Evolutionary conservation across 2,888 invertebrate genomes (phyloP), one percentile per base, ranked within the genome.

Genomic region (Patella pellucida): DNA sequence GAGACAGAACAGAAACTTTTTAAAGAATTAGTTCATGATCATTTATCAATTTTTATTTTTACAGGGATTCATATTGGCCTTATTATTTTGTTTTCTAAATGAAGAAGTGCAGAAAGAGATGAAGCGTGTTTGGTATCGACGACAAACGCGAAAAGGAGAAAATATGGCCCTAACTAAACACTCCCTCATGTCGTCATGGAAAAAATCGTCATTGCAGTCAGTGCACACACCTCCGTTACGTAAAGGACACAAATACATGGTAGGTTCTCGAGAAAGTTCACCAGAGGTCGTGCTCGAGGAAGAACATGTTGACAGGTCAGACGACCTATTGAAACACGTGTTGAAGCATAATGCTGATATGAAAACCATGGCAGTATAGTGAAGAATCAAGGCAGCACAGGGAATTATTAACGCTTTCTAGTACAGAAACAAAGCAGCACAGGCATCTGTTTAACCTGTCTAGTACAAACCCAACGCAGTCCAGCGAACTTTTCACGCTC

Each of bases 11-110:
- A 12, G 5, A 31, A 51, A 19, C 68, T 0, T 51, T 23, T 72
- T n/a, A 52, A 3, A 12, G 5, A 68, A 16, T 54, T n/a, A 31
- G 19, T 68, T 41, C n/a, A 31, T 16, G 27, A 14, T 12, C 0
- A 62, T 52, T 56, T 23, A 5, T 23, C 14, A 3, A 14, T 72
- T 62, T 77, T 76, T 84, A 76, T 76, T 69, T 79, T 90, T 91
- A 71, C 89, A 94, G 94, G 95, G 94, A 31, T 93, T 94, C 83
- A 93, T 94, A 83, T 94, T 95, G 15, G 94, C 94, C 0, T 91
- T 94, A 41, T 91, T 95, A 11, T 94, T 94, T 86, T 94, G 94
- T 88, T 94, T 94, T 84, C 85, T 94, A 79, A 94, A 95, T 86
- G 94, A 94, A 19, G 94, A 94, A 91, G 78, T 80, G 0, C 80